These are phyloP conservation scores for Limnothrissa miodon DNA, from an alignment of 2,113 vertebrate species.

Conservation along the genomic window DNA sequence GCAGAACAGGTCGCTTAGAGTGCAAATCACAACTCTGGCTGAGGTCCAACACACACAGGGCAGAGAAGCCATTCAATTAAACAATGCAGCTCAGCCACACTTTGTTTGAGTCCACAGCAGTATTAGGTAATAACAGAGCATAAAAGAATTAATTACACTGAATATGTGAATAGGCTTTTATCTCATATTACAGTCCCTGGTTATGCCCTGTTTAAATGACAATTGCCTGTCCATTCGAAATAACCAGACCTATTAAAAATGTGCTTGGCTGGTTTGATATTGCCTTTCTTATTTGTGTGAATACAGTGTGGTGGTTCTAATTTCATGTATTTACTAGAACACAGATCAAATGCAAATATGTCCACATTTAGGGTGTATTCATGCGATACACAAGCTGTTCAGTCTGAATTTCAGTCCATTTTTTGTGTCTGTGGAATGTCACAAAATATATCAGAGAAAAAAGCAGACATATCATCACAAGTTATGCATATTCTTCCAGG, in stretches of 20 bases:
- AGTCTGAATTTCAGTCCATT: not conserved
- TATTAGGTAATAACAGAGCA: conserved; percentile 43
- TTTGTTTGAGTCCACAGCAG: conserved; percentile 32
- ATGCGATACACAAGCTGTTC: not conserved
- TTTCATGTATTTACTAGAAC: not conserved
- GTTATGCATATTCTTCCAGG: conserved; percentile 22
- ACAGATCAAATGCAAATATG: not conserved
- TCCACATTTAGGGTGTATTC: not conserved
- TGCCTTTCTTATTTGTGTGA: not conserved
- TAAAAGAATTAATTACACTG: conserved; percentile 43
- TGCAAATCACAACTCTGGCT: conserved; percentile 63
- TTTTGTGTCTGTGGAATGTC: conserved; percentile 1
- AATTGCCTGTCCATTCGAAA: not conserved
- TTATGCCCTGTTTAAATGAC: not conserved
- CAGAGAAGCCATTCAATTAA: conserved; percentile 62
- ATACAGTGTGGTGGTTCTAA: not conserved
- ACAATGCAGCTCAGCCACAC: conserved; percentile 45
- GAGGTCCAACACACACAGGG: conserved; percentile 59
- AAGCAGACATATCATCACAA: conserved; percentile 18
- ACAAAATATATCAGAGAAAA: not conserved
- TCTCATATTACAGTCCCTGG: conserved; percentile 29
- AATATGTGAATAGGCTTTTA: conserved; percentile 34
- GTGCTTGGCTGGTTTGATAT: not conserved
- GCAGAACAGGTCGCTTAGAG: conserved; percentile 57
- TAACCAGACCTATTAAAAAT: not conserved